phyloP scores from a whole-genome alignment of 2,797 vertebrate genomes.

The Emydoidea blandingii region DNA sequence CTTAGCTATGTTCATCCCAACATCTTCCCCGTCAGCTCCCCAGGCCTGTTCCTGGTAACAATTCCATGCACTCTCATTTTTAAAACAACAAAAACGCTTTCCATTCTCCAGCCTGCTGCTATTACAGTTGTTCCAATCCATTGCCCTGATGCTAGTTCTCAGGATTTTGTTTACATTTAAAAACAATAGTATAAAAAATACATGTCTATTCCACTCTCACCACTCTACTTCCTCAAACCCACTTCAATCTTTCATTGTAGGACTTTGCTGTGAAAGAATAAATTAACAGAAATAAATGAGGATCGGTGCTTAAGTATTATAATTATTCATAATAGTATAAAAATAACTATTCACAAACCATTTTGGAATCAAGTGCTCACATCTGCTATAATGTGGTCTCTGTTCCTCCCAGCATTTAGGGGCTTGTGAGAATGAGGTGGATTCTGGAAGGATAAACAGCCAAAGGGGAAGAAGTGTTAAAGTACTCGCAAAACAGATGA shows the following conservation, averaged over 20 bases:
- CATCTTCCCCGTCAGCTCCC: not conserved
- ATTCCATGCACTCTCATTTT: not conserved
- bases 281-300: not conserved
- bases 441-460: not conserved
- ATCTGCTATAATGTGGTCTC: not conserved
- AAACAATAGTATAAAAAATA: not conserved
- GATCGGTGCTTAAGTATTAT: not conserved
- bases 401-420: not conserved
- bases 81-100: not conserved
- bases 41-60: not conserved
- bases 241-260: not conserved
- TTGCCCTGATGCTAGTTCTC: not conserved
- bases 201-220: not conserved
- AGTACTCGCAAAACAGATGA: not conserved
- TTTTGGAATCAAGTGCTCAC: constrained; percentile 38
- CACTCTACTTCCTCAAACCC: not conserved
- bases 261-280: not conserved
- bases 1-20: not conserved
- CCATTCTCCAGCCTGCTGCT: not conserved
- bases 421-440: not conserved
- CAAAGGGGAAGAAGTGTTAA: not conserved
- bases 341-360: not conserved
- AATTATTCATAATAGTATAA: not conserved
- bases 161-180: not conserved
- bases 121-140: not conserved